Evolutionary conservation across 2,888 invertebrate species (phyloP).

Genomic region (Octodonta nipae): DNA sequence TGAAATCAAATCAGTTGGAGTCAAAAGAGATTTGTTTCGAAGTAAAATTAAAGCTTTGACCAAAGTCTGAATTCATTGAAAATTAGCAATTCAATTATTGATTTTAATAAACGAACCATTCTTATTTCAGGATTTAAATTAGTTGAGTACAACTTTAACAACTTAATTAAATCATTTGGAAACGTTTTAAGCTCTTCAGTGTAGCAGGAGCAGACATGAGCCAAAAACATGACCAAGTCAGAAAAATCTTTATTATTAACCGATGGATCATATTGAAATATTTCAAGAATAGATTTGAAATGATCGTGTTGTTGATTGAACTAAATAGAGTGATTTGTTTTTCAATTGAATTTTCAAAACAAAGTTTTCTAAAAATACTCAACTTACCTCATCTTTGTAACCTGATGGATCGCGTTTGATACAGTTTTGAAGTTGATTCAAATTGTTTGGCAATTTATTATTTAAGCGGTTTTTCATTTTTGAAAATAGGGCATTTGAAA

Average conservation of each 20-base stretch:
- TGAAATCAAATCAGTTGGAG: slow-evolving; percentile 74
- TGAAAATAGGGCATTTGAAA: too few species aligned
- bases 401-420: slow-evolving; percentile 88
- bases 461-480: slow-evolving; percentile 49
- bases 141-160: slow-evolving; percentile 73
- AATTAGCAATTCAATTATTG: too few species aligned
- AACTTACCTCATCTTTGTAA: slow-evolving; percentile 92
- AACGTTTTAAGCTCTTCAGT: slow-evolving; percentile 65
- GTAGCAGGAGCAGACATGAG: slow-evolving; percentile 88
- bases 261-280: slow-evolving; percentile 76
- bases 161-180: slow-evolving; percentile 75
- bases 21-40: slow-evolving; percentile 80
- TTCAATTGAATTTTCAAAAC: too few species aligned
- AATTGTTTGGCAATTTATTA: slow-evolving; percentile 76
- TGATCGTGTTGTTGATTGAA: slow-evolving; percentile 84
- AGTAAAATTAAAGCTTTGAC: slow-evolving; percentile 85
- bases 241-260: slow-evolving; percentile 72
- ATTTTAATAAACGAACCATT: slow-evolving; percentile 77
- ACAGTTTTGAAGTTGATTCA: slow-evolving; percentile 86
- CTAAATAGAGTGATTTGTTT: too few species aligned
- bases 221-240: slow-evolving; percentile 80
- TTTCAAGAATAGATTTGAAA: slow-evolving; percentile 74
- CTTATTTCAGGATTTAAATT: slow-evolving; percentile 79
- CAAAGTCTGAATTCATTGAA: too few species aligned
- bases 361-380: too few species aligned